Base-by-base conservation (phyloP, 2,888 invertebrate species). In the Taphrorychus bicolor region DNA sequence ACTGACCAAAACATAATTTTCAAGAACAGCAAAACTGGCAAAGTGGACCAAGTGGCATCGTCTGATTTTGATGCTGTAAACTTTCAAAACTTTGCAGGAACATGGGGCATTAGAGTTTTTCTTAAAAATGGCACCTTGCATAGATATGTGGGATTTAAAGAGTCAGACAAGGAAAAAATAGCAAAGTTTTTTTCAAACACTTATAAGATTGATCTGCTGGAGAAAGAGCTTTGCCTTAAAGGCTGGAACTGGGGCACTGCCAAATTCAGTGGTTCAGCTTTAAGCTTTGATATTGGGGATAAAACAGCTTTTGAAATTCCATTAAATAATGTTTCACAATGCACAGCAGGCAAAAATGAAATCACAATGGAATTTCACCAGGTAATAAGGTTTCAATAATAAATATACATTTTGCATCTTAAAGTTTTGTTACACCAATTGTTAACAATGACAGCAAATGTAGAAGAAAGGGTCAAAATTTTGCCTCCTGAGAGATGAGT, bases 171-270 rank as follows among this genome's bases (percentile, higher is more conserved):
- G 83, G 97, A 98, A 52, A 97, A 96, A 80, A 87, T 99, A 49
- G 90, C 93, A 0, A 93, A 94, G 75, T 98, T 95, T 82, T 92
- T 98, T 74, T 88, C 90, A 71, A 85, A 87, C 4, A 90, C 91
- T 72, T 98, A 97, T 81, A 87, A 90, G 22, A 91, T 92, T 74
- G 92, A 94, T 65, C 89, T 98, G 89, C 84, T 94, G 52, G 95
- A 95, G 76, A 94, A 94, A 76, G 98, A 99, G 77, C 83, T 97
- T 59, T 94, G 96, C 71, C 85, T 98, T 0, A 97, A 96, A 81
- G 99, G 99, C 0, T 99, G 98, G 98, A 99, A 99, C 82, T 99
- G 98, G 96, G 99, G 99, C 22, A 93, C 94, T 0, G 95, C 96
- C 0, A 93, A 94, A 75, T 98, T 99, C 79, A 90, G 90, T 75